Percentiles rank a stretch among this genome's conserved stretches.
Evolutionary conservation across 2,113 vertebrate species (phyloP).

Genomic region (Etia nguti): DNA sequence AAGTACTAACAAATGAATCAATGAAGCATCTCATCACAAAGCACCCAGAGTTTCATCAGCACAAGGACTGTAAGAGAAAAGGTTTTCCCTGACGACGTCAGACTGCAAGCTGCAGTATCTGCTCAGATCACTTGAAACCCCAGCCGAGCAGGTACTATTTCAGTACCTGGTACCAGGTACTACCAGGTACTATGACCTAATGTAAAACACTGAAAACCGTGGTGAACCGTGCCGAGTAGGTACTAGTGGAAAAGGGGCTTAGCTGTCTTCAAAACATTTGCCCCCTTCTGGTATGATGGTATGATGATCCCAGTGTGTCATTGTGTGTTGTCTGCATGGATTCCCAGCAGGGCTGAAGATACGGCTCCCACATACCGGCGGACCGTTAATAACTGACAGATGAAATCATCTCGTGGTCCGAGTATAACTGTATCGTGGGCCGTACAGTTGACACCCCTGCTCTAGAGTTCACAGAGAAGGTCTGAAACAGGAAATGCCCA

Average conservation of each 20-base stretch:
- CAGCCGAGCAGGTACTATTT: too few species aligned
- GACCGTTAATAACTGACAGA: background rate
- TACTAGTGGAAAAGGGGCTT: background rate
- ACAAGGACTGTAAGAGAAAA: background rate
- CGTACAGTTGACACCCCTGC: background rate
- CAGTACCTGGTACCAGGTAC: background rate
- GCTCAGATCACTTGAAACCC: background rate
- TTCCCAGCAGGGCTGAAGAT: background rate
- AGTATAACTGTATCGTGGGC: too few species aligned
- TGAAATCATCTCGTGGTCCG: background rate
- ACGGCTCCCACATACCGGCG: accelerated
- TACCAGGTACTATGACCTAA: accelerated
- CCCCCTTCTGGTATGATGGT: background rate
- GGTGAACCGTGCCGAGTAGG: accelerated
- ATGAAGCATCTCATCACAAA: background rate
- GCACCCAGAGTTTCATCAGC: accelerated
- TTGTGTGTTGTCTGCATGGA: background rate
- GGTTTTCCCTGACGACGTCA: background rate
- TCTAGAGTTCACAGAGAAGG: background rate
- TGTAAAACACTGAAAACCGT: background rate
- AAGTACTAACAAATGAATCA: background rate
- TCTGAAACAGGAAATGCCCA: too few species aligned
- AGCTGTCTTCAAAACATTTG: too few species aligned
- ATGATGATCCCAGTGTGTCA: background rate
- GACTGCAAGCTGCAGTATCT: background rate